phyloP scores from a whole-genome alignment of 2,113 vertebrate genomes.

The Varanus komodoensis region DNA sequence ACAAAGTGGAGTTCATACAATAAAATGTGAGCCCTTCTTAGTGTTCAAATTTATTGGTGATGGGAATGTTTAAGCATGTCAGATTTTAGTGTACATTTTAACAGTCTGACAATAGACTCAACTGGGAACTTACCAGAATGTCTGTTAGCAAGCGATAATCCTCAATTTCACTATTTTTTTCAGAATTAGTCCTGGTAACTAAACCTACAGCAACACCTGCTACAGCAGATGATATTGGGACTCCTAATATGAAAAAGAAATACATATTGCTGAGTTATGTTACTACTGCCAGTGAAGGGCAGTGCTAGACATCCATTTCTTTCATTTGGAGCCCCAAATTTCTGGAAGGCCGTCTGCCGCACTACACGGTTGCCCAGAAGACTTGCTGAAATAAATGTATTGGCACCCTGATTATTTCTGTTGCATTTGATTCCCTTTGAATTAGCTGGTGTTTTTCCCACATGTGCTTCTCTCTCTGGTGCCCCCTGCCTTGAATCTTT shows the following conservation, averaged over 20 bases:
- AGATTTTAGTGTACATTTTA: background rate
- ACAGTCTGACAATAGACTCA: background rate
- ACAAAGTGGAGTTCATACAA: background rate
- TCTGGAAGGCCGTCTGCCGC: no score
- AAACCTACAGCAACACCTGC: constrained; percentile 95
- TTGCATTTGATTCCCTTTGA: no score
- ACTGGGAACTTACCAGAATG: constrained; percentile 86
- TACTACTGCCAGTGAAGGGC: background rate
- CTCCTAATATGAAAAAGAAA: constrained; percentile 78
- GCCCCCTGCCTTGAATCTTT: no score
- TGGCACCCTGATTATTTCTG: no score
- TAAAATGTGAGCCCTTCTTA: background rate
- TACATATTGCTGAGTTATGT: background rate
- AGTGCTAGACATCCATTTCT: no score
- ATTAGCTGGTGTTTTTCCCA: no score
- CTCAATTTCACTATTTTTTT: constrained; percentile 84
- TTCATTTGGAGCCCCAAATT: no score
- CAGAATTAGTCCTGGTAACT: constrained; percentile 81
- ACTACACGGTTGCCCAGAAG: no score
- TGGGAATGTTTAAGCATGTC: no score
- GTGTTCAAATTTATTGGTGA: background rate
- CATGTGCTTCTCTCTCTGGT: no score
- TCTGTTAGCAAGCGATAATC: constrained; percentile 96
- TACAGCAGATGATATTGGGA: constrained; percentile 90
- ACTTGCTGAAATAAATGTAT: no score